Conservation (phyloP, 64 coral and sea anemone genomes). For the Pocillopora verrucosa region DNA sequence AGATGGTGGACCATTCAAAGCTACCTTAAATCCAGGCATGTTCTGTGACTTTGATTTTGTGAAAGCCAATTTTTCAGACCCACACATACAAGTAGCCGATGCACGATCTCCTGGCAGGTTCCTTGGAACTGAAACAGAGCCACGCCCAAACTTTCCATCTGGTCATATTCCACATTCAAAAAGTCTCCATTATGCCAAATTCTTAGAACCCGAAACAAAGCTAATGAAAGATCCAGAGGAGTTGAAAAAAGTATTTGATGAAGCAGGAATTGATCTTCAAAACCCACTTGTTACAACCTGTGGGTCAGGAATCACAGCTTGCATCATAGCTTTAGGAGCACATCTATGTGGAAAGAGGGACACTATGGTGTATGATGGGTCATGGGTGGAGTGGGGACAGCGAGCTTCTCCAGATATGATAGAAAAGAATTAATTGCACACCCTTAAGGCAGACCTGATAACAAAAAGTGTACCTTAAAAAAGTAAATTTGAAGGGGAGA, state of each 20-base stretch:
- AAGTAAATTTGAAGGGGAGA: no score
- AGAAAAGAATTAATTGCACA: not conserved
- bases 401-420: slow-evolving; percentile 83
- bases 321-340: slow-evolving; percentile 55
- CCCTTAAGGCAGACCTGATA: no score
- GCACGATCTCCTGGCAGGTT: slow-evolving; percentile 80
- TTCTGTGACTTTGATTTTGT: slow-evolving; percentile 84
- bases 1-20: slow-evolving; percentile 68
- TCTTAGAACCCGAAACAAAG: slow-evolving; percentile 62
- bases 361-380: slow-evolving; percentile 83
- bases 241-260: slow-evolving; percentile 75
- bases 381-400: slow-evolving; percentile 82
- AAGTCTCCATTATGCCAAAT: slow-evolving; percentile 65
- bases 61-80: slow-evolving; percentile 56
- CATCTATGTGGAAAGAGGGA: slow-evolving; percentile 79
- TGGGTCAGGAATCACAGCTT: slow-evolving; percentile 73
- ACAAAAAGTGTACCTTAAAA: no score
- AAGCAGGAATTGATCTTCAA: slow-evolving; percentile 66
- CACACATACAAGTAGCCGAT: slow-evolving; percentile 52
- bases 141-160: slow-evolving; percentile 71
- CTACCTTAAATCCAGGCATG: slow-evolving; percentile 56
- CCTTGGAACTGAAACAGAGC: slow-evolving; percentile 69
- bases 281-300: slow-evolving; percentile 70
- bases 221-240: slow-evolving; percentile 66
- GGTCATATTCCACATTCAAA: slow-evolving; percentile 73